These are phyloP conservation scores for Sipha flava DNA, from an alignment of 1,140 invertebrate species.

Conservation along the genomic window DNA sequence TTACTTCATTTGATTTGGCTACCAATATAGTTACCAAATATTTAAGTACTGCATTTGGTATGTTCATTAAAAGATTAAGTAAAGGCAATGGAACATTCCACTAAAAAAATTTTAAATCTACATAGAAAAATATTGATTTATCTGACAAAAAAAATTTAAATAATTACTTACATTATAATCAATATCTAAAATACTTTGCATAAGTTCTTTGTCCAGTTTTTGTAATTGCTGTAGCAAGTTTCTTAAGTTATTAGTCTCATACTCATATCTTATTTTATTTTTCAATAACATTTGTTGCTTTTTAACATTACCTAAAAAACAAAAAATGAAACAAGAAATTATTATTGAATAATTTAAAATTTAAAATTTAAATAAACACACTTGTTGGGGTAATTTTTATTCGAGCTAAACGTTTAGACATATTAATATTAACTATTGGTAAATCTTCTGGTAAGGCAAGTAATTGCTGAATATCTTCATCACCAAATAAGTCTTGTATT, in stretches of 20 bases:
- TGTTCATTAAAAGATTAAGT: slow-evolving; percentile 12
- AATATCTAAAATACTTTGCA: slow-evolving; percentile 5
- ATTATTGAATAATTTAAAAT: background rate
- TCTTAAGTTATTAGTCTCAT: background rate
- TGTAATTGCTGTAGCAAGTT: slow-evolving; percentile 15
- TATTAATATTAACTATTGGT: slow-evolving; percentile 2
- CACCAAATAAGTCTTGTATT: background rate
- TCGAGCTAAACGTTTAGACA: slow-evolving; percentile 8
- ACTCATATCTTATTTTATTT: slow-evolving; percentile 8
- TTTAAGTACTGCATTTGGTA: slow-evolving; percentile 16
- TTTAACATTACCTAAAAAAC: background rate
- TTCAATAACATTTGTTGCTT: slow-evolving; percentile 3
- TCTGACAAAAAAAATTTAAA: background rate
- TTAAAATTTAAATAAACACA: background rate
- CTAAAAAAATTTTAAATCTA: background rate
- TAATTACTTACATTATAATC: background rate
- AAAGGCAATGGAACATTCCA: slow-evolving; percentile 33
- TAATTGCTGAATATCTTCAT: background rate
- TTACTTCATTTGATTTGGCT: slow-evolving; percentile 27
- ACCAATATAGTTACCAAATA: background rate
- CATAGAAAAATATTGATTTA: background rate
- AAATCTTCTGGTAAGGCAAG: background rate
- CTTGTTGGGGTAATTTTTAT: background rate
- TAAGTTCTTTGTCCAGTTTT: background rate
- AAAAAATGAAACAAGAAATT: background rate